Conservation (phyloP, 2,113 vertebrate genomes). For the Cebus imitator region DNA sequence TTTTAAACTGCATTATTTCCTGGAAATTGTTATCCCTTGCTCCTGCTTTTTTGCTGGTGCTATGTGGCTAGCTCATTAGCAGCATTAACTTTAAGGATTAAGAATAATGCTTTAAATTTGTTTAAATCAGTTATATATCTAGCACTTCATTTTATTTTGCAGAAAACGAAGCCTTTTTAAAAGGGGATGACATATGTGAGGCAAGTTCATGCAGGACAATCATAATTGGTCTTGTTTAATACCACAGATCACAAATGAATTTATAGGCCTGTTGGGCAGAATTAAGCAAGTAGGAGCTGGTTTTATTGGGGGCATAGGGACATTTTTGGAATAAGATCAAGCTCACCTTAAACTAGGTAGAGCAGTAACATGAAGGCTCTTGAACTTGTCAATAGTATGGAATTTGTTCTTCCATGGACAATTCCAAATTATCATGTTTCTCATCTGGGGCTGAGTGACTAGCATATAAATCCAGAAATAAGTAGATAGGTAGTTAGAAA, state of each 20-base stretch:
- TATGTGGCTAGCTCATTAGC: background rate
- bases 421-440: background rate
- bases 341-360: background rate
- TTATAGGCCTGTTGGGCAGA: background rate
- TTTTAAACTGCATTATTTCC: background rate
- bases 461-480: slow-evolving; percentile 11
- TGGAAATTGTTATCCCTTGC: background rate
- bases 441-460: background rate
- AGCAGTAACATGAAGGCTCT: background rate
- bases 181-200: background rate
- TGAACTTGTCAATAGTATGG: background rate
- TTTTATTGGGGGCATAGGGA: background rate
- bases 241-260: background rate
- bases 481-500: background rate
- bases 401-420: background rate
- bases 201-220: background rate
- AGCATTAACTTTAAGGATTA: background rate
- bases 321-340: background rate
- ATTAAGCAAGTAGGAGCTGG: background rate
- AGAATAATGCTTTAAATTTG: background rate
- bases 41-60: background rate
- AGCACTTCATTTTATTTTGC: background rate
- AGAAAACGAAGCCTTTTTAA: background rate
- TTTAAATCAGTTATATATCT: background rate
- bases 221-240: background rate